phyloP scores from a whole-genome alignment of 2,888 invertebrate genomes.

The Papilio demoleus region DNA sequence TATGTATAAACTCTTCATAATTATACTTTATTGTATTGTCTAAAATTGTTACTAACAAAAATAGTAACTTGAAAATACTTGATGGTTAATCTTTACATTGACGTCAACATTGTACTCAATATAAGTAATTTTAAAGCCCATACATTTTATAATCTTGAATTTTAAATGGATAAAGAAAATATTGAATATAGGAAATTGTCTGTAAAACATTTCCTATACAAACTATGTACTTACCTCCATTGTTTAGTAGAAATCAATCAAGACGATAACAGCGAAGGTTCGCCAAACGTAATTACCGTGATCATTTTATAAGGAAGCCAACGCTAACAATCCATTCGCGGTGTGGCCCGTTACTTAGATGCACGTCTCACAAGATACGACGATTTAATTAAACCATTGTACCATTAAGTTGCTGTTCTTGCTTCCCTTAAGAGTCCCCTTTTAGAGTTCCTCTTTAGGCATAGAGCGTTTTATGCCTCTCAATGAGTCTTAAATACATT shows the following conservation, averaged over 20 bases:
- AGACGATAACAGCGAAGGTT: conserved; percentile 25
- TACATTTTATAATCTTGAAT: neutral
- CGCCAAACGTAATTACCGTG: conserved; percentile 43
- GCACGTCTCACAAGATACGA: conserved; percentile 71
- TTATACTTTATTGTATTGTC: no score
- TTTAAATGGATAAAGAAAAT: neutral
- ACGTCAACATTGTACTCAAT: neutral
- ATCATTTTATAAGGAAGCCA: conserved; percentile 51
- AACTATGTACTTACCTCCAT: conserved; percentile 10
- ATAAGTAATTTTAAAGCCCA: neutral
- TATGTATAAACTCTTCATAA: no score
- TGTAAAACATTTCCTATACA: neutral
- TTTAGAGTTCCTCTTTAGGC: conserved; percentile 45
- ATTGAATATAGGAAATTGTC: neutral
- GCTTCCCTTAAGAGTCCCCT: no score
- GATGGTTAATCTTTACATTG: no score
- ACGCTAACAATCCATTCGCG: conserved; percentile 48
- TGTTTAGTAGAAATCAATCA: conserved; percentile 36
- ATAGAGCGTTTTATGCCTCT: conserved; percentile 3
- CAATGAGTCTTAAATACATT: conserved; percentile 20
- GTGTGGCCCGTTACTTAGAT: conserved; percentile 72
- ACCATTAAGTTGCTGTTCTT: conserved; percentile 68
- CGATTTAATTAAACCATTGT: conserved; percentile 83
- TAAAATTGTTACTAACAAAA: no score
- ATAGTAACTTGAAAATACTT: no score